These are phyloP conservation scores for Micromys minutus DNA, from an alignment of 2,113 vertebrate species.

Conservation along the genomic window DNA sequence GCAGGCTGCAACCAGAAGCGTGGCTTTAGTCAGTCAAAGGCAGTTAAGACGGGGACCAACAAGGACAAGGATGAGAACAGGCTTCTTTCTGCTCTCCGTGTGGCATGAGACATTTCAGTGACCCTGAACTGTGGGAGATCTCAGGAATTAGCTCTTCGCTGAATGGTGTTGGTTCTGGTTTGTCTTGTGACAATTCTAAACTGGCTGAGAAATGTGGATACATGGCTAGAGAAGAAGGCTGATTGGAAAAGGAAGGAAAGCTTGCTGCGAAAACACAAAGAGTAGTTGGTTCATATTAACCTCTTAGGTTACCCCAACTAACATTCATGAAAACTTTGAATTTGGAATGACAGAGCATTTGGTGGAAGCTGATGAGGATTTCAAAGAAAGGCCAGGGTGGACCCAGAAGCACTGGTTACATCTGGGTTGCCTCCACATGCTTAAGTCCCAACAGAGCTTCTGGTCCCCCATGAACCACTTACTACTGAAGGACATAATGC, in stretches of 20 bases:
- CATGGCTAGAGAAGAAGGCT: not conserved
- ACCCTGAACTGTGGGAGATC: not conserved
- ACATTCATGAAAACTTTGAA: constrained; percentile 12
- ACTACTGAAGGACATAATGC: not conserved
- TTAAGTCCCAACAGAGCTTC: not conserved
- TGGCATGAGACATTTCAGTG: not conserved
- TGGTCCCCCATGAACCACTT: not conserved
- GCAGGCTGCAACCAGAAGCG: not conserved
- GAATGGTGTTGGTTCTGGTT: not conserved
- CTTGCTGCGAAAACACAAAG: not conserved
- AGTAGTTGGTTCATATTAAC: not conserved
- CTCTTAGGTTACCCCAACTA: not conserved
- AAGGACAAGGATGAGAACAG: not conserved
- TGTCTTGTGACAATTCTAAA: not conserved
- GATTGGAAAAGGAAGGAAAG: not conserved
- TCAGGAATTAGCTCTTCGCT: not conserved
- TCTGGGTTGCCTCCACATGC: not conserved
- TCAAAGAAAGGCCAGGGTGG: not conserved
- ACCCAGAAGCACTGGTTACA: not conserved
- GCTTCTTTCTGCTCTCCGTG: not conserved
- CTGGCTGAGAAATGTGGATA: not conserved
- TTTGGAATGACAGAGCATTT: not conserved
- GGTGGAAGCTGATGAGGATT: not conserved
- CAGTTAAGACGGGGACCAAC: not conserved
- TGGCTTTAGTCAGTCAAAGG: not conserved